These are phyloP conservation scores for Lasioglossum baleicum DNA, from an alignment of 1,140 invertebrate genomes.

Conservation along the genomic window DNA sequence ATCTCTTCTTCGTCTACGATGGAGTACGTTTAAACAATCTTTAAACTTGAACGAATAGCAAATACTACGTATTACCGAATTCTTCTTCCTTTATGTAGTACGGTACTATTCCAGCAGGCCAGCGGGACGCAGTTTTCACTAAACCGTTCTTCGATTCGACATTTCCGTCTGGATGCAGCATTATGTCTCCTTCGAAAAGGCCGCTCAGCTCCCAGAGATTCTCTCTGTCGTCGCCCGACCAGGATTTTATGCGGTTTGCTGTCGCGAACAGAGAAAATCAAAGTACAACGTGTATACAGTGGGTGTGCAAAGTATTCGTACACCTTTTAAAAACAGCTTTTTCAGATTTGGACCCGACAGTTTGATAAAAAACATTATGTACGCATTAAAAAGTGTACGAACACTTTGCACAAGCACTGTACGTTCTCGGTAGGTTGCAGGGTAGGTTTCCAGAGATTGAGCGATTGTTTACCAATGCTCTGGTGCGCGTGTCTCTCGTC, in stretches of 20 bases:
- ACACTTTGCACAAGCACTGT: too few species aligned
- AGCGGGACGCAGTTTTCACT: conserved; percentile 81
- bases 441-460: not conserved
- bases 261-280: not conserved
- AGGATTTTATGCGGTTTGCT: conserved; percentile 66
- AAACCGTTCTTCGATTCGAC: conserved; percentile 81
- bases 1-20: conserved; percentile 78
- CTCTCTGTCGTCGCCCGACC: conserved; percentile 67
- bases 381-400: too few species aligned
- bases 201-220: conserved; percentile 82
- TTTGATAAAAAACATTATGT: too few species aligned
- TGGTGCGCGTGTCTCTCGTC: conserved; percentile 43
- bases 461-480: conserved; percentile 54
- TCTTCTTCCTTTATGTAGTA: conserved; percentile 83
- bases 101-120: conserved; percentile 84
- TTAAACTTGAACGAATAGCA: too few species aligned
- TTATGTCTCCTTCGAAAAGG: conserved; percentile 82
- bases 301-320: too few species aligned
- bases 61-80: conserved; percentile 79
- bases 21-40: too few species aligned
- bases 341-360: too few species aligned
- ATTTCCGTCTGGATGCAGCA: conserved; percentile 74
- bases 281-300: too few species aligned
- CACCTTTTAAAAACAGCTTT: too few species aligned
- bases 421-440: too few species aligned